Base-by-base conservation (phyloP, 2,888 invertebrate species). In the Eristalis intricaria region DNA sequence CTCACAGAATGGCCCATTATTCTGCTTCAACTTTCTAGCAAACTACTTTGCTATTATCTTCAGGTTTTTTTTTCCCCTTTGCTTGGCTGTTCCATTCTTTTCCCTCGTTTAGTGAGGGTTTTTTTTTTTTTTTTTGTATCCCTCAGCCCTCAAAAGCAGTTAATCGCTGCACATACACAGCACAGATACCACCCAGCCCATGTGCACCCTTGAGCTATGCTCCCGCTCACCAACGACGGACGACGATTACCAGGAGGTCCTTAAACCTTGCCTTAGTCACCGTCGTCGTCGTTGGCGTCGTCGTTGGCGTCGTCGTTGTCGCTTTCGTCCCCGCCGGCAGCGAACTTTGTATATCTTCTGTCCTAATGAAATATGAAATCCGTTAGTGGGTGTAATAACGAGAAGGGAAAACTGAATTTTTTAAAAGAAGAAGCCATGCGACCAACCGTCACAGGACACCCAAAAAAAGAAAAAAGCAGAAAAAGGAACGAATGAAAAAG, bases 391-490 rank as follows among this genome's bases (percentile, higher is more conserved):
- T 75, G 75, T 81, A 75, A 81, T 81, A 81, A 74, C 80, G 71
- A 79, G 79, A 64, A 79, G 65, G 60, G 65, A 79, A 79, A 74
- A 74, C 80, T 80, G 79, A 79, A 79, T 80, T 80, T 74, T 63
- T 58, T 64, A 43, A 38, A 61, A 58, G 68, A 74, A 50, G 68
- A 68, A 61, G 19, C 40, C 70, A 79, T 79, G 73, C 60, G 61
- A 74, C 63, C 68, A 69, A 26, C 40, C 23, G 58, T 19, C 50
- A 65, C 26, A 19, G 3, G 29, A 56, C 40, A 23, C 5, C 35
- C 35, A 43, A 58, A 15, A n/a, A 50, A 23, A 29, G 23, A 13
- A 19, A 8, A 19, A 4, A 10, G 8, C 8, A 50, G 8, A 50
- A 50, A 19, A 50, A 38, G 29, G 5, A 7, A 32, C 22, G 64